Evolutionary conservation across 2,113 vertebrate species (phyloP), one percentile per base, ranked within the genome.

Genomic region (Zosterops borbonicus): DNA sequence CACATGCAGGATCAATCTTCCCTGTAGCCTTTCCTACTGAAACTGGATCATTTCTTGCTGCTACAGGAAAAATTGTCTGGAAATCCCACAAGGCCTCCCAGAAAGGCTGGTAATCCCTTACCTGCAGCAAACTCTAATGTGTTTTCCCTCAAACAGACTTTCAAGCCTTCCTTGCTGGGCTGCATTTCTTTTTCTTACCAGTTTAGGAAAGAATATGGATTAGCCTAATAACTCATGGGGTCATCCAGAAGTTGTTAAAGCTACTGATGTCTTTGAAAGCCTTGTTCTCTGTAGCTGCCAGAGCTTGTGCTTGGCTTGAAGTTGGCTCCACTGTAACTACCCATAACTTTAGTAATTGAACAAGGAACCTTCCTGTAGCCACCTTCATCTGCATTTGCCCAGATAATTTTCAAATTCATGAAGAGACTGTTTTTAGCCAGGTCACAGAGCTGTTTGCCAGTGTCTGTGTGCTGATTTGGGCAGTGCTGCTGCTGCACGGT

Each of bases 81-180:
- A 81, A 84, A 87, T 92, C 84, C 82, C 69, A 46, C 46, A 9
- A 42, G 87, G 63, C 63, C 29, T 90, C 70, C 56, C 86, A 89
- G 62, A 83, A 82, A 74, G 83, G 46, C 70, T 74, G 71, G 56
- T 92, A 92, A 95, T 88, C 79, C 56, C 74, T 82, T 89, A 92
- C 85, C 73, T 80, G 81, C 74, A 95, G 85, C 64, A 82, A 83
- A 55, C 10, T 14, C 33, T 62, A 60, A 64, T 56, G 59, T 39
- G 59, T 59, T 92, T 84, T 62, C 52, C 63, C 55, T 88, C 8
- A 3, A 50, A 50, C 31, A 67, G 41, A 44, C 37, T 25, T 52
- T 39, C 15, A 49, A 46, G 42, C 42, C 68, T 92, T 91, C 52
- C 58, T 87, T 74, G 42, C 63, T 80, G 59, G n/a, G 25, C 42